A percentile compares a stretch with the other conserved stretches of the same genome.
phyloP scores from a whole-genome alignment of 2,888 invertebrate genomes.

The Rhabditophanes sp. region DNA sequence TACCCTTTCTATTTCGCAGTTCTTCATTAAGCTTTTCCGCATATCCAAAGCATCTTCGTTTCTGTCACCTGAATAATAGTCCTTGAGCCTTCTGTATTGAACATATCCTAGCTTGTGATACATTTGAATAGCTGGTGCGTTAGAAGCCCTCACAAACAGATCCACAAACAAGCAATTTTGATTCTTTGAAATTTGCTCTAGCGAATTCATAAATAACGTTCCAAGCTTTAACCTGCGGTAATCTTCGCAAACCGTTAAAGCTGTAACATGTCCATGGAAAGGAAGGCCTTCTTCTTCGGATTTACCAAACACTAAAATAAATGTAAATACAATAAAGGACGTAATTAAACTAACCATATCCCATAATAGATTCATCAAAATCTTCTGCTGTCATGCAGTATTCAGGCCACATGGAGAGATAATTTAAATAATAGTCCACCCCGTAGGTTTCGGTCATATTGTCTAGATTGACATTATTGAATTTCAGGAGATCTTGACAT shows the following conservation, averaged over 20 bases:
- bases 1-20: not conserved
- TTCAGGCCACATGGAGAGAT: constrained; percentile 92
- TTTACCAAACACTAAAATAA: constrained; percentile 80
- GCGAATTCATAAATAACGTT: constrained; percentile 73
- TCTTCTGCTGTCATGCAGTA: constrained; percentile 93
- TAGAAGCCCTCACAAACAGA: constrained; percentile 89
- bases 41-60: constrained; percentile 97
- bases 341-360: constrained; percentile 68
- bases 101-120: constrained; percentile 87
- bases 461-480: constrained; percentile 89
- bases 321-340: constrained; percentile 1
- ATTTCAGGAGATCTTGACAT: too few species aligned
- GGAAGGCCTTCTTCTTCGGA: constrained; percentile 84
- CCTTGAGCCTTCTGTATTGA: constrained; percentile 82
- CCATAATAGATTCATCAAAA: constrained; percentile 88
- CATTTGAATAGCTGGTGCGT: constrained; percentile 91
- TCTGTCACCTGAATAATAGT: constrained; percentile 82
- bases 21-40: constrained; percentile 8
- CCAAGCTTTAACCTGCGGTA: constrained; percentile 80
- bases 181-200: constrained; percentile 89
- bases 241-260: constrained; percentile 82
- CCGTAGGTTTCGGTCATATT: constrained; percentile 77
- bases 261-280: constrained; percentile 97
- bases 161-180: constrained; percentile 83
- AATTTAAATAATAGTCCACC: constrained; percentile 74